Evolutionary conservation across 2,113 vertebrate species (phyloP).

Genomic region (Cisticola juncidis): DNA sequence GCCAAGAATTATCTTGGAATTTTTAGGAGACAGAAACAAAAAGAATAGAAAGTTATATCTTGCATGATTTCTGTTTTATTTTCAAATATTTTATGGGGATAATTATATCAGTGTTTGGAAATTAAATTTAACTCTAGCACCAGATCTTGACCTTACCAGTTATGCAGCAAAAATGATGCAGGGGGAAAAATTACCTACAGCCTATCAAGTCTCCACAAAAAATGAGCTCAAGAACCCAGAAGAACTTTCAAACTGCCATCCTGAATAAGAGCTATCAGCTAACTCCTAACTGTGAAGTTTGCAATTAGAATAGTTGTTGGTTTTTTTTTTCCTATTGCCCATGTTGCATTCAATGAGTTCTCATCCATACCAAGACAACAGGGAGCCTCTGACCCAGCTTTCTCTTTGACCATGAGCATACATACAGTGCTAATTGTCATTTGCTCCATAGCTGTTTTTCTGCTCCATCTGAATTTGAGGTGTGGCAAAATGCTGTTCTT

Average conservation of each 20-base stretch:
- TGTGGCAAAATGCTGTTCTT: not conserved
- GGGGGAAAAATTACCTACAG: fast-evolving
- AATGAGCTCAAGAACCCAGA: not conserved
- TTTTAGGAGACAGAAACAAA: not conserved
- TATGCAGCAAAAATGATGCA: fast-evolving
- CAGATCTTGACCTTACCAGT: not conserved
- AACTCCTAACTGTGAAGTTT: not conserved
- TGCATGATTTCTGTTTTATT: not conserved
- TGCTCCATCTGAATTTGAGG: not conserved
- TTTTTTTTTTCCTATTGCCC: not conserved
- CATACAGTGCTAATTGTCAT: fast-evolving
- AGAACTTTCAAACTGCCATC: not conserved
- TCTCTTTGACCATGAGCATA: not conserved
- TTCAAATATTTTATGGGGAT: not conserved
- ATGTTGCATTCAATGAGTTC: fast-evolving
- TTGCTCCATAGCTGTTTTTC: not conserved
- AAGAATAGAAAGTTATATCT: not conserved
- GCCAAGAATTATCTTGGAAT: not conserved
- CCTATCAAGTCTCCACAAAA: not conserved
- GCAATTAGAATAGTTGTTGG: not conserved
- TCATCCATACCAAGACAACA: not conserved
- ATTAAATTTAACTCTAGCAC: not conserved
- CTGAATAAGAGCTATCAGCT: not conserved
- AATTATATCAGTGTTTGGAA: not conserved
- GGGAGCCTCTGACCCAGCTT: not conserved